Percentiles rank a stretch among this genome's conserved stretches.
These are phyloP conservation scores for Phyllotreta striolata DNA, from an alignment of 2,888 invertebrate species.

Conservation along the genomic window DNA sequence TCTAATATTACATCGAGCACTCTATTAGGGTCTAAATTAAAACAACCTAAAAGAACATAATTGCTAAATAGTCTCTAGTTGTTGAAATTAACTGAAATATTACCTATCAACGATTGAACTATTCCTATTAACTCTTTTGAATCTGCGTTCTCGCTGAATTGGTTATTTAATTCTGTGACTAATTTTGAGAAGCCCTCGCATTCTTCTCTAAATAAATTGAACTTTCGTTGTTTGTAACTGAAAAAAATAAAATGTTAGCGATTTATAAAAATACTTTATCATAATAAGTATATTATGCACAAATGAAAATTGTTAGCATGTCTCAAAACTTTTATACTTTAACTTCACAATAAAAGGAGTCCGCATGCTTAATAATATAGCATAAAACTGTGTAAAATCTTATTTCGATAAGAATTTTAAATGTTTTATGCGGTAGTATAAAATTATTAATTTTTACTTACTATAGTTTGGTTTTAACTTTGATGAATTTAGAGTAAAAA, in stretches of 20 bases:
- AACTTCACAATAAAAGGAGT: slow-evolving; percentile 28
- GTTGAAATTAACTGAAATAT: slow-evolving; percentile 32
- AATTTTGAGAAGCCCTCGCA: slow-evolving; percentile 99
- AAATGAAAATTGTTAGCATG: slow-evolving; percentile 18
- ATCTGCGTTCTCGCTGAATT: slow-evolving; percentile 70
- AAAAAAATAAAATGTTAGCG: slow-evolving; percentile 52
- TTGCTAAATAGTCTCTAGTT: slow-evolving; percentile 36
- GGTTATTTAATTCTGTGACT: slow-evolving; percentile 91
- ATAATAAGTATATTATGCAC: slow-evolving; percentile 10
- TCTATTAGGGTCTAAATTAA: slow-evolving; percentile 98
- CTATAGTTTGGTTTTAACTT: slow-evolving; percentile 98
- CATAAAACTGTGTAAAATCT: slow-evolving; percentile 3
- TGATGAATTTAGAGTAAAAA: slow-evolving; percentile 94
- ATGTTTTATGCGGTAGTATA: slow-evolving; percentile 3
- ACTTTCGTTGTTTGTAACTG: slow-evolving; percentile 99
- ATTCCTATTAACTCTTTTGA: slow-evolving; percentile 82
- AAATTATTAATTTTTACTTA: slow-evolving; percentile 67
- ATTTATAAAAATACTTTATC: slow-evolving; percentile 23
- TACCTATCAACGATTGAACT: slow-evolving; percentile 93
- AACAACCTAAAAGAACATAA: slow-evolving; percentile 77
- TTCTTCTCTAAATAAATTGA: slow-evolving; percentile 98
- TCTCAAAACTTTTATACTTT: slow-evolving; percentile 21
- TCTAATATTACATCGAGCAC: slow-evolving; percentile 96
- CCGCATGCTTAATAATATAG: slow-evolving; percentile 16
- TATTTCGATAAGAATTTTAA: slow-evolving; percentile 2